These are phyloP conservation scores for Ridgeia piscesae DNA, from an alignment of 1,140 invertebrate genomes.

Conservation along the genomic window DNA sequence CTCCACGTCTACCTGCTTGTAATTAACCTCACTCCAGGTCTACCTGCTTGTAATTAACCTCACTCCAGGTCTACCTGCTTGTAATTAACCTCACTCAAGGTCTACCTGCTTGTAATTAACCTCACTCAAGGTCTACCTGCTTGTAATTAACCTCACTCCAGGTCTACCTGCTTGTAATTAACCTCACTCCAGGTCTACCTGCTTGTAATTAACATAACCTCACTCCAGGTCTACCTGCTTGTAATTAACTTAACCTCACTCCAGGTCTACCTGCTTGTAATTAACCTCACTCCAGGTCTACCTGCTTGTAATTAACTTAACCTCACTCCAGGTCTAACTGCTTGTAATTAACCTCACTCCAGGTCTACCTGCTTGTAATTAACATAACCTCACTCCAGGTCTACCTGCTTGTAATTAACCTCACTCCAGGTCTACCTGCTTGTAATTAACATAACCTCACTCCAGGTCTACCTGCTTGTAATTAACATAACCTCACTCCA, in stretches of 20 bases:
- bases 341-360: too few species aligned
- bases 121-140: not conserved
- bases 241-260: not conserved
- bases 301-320: not conserved
- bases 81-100: too few species aligned
- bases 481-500: too few species aligned
- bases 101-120: not conserved
- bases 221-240: not conserved
- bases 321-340: not conserved
- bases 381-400: not conserved
- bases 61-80: not conserved
- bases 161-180: not conserved
- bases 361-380: not conserved
- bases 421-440: not conserved
- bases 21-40: not conserved
- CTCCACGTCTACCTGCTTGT: not conserved
- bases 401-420: too few species aligned
- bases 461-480: not conserved
- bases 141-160: too few species aligned
- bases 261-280: not conserved
- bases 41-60: not conserved
- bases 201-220: too few species aligned
- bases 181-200: not conserved
- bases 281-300: not conserved
- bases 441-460: not conserved